phyloP scores from a whole-genome alignment of 2,888 invertebrate genomes.

The Volucella inanis region DNA sequence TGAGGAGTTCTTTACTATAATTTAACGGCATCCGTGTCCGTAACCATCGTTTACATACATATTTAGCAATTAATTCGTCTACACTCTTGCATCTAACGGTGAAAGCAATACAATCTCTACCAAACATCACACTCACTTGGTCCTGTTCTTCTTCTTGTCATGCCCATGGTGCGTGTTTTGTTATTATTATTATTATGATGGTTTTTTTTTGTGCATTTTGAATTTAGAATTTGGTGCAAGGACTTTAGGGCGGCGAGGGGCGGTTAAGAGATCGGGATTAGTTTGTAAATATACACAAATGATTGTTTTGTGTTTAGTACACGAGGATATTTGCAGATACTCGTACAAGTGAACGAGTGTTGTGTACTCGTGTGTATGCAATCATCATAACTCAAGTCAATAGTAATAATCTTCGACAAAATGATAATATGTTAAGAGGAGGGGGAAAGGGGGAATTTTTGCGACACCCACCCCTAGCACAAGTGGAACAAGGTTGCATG shows the following conservation, averaged over 20 bases:
- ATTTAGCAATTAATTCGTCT: background rate
- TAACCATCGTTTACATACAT: constrained; percentile 62
- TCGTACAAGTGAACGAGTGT: background rate
- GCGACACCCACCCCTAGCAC: constrained; percentile 26
- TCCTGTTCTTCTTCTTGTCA: background rate
- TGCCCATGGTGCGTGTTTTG: constrained; percentile 28
- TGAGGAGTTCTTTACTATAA: constrained; percentile 70
- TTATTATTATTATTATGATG: constrained; percentile 57
- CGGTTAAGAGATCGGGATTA: background rate
- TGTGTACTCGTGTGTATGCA: constrained; percentile 3
- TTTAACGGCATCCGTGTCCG: constrained; percentile 46
- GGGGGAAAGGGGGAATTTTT: background rate
- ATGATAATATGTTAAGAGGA: constrained; percentile 5
- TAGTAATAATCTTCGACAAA: constrained; percentile 62
- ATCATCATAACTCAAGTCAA: constrained; percentile 47
- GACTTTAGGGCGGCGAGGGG: constrained; percentile 42
- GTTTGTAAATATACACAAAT: constrained; percentile 65
- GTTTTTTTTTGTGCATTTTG: constrained; percentile 59
- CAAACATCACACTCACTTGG: constrained; percentile 62
- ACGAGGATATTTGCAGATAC: constrained; percentile 18
- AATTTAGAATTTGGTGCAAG: constrained; percentile 73
- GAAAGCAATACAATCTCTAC: constrained; percentile 40
- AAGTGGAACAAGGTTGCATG: constrained; percentile 73
- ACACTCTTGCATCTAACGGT: constrained; percentile 30
- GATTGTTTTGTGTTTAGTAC: constrained; percentile 46